Evolutionary conservation across 2,797 vertebrate genomes (phyloP), one percentile per base, ranked within the genome.

Genomic region (Prionace glauca): DNA sequence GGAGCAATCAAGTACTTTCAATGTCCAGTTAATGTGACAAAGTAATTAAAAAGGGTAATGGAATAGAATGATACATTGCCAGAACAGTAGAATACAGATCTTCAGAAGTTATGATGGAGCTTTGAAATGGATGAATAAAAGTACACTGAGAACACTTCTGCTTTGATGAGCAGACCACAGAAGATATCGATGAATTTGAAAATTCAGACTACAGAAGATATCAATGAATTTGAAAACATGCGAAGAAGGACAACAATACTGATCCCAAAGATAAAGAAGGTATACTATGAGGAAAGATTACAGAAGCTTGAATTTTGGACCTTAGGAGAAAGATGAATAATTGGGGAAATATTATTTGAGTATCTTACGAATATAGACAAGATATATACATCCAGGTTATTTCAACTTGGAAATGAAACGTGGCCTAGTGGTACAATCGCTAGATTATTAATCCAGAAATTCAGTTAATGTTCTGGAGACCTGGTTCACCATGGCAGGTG

Each of bases 11-110:
- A 92, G 65, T 36, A 10, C 90, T 67, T 92, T 92, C 90, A 92
- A 92, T 92, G 90, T 92, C 90, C 65, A 92, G 62, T 92, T 69
- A 92, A 92, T 92, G 45, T 69, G 62, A 45, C 65, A 92, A 69
- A 92, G 90, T n/a, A 92, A 92, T 92, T 69, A 92, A 69, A 92
- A 90, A 92, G 36, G 11, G n/a, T 67, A 41, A 41, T 92, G 24
- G 90, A 41, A 69, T 92, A 69, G 20, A 92, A 92, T 20, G 62
- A 41, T 41, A 69, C n/a, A 69, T 41, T 24, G 20, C 20, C 90
- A 69, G 90, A 69, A 92, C n/a, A 69, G 90, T 92, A 69, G 65
- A 41, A 69, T 36, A 67, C 22, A 24, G 11, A 26, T 92, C 90
- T 92, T 92, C 41, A 41, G 62, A 41, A 67, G 65, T 67, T 69